These are phyloP conservation scores for Gonioctena quinquepunctata DNA, from an alignment of 1,140 invertebrate species.

Conservation along the genomic window DNA sequence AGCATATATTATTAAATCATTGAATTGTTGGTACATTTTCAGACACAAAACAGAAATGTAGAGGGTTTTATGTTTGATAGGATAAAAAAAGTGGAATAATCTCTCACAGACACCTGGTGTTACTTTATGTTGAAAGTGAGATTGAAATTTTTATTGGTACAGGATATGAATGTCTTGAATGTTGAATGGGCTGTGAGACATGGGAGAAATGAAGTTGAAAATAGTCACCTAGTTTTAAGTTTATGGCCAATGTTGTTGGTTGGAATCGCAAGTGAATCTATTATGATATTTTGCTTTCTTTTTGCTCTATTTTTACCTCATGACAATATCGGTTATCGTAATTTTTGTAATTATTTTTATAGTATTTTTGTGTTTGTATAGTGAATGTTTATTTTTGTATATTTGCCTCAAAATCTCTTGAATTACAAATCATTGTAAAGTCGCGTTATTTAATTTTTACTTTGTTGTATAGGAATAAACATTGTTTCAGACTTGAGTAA, in stretches of 20 bases:
- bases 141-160: neutral
- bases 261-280: neutral
- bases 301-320: slow-evolving; percentile 10
- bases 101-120: neutral
- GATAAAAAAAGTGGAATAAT: too few relatives aligned
- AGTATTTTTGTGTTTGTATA: neutral
- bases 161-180: slow-evolving; percentile 7
- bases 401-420: neutral
- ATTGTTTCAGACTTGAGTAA: neutral
- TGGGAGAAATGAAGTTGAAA: neutral
- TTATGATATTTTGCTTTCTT: neutral
- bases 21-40: too few relatives aligned
- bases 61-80: too few relatives aligned
- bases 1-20: too few relatives aligned
- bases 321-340: slow-evolving; percentile 5
- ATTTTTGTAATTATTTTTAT: neutral
- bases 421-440: neutral
- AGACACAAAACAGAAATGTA: too few relatives aligned
- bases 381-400: slow-evolving; percentile 13
- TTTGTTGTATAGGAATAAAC: slow-evolving; percentile 5
- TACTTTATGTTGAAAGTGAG: neutral
- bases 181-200: slow-evolving; percentile 15
- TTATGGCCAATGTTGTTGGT: slow-evolving; percentile 1
- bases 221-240: slow-evolving; percentile 5
- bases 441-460: slow-evolving; percentile 11